phyloP scores from a whole-genome alignment of 2,113 vertebrate genomes.

The Ictidomys tridecemlineatus region DNA sequence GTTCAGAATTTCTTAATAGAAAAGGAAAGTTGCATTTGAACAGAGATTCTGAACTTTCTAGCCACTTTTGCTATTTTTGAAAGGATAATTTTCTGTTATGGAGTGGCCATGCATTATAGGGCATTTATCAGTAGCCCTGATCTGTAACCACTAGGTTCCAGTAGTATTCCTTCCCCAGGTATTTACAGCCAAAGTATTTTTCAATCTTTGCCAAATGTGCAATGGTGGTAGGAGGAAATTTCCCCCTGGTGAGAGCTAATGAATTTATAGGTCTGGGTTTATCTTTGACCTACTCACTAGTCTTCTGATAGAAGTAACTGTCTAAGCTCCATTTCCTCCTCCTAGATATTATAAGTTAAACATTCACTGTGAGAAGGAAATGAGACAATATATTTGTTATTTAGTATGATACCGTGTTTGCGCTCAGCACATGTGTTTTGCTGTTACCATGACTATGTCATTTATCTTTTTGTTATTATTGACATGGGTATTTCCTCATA shows the following conservation, averaged over 20 bases:
- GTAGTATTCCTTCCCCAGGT: accelerated
- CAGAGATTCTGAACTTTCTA: background rate
- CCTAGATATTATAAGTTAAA: background rate
- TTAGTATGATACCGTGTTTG: background rate
- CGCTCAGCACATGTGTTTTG: background rate
- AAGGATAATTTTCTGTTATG: background rate
- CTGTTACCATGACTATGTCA: background rate
- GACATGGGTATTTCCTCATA: background rate
- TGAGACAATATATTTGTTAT: background rate
- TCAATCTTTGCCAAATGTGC: background rate
- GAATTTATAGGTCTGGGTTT: background rate
- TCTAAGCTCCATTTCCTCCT: background rate
- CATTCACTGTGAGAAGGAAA: background rate
- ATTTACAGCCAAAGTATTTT: background rate
- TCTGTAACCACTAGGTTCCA: background rate
- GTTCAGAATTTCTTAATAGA: background rate
- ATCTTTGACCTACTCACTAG: background rate
- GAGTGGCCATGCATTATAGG: accelerated
- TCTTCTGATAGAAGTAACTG: background rate
- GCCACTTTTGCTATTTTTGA: background rate
- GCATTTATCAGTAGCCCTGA: background rate
- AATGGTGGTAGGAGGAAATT: no score
- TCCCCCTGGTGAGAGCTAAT: background rate
- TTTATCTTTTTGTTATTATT: background rate
- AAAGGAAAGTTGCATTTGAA: no score